phyloP scores from a whole-genome alignment of 2,113 vertebrate species.

The Perccottus glenii region DNA sequence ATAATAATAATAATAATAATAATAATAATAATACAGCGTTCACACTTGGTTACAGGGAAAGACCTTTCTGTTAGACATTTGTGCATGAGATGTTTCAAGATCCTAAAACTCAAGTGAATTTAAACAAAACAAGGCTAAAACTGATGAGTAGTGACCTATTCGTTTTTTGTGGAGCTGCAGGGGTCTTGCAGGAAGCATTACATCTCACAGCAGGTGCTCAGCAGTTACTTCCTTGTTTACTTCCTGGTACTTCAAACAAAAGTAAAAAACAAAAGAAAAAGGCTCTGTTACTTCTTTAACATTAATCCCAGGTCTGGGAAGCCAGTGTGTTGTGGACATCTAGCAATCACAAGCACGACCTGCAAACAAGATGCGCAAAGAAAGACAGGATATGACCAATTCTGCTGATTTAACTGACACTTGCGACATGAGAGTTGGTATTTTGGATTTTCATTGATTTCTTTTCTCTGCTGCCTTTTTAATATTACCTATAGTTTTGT shows the following conservation, averaged over 20 bases:
- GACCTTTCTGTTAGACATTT: background rate
- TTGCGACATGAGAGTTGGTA: no score
- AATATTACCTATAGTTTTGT: no score
- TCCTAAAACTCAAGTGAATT: slow-evolving; percentile 7
- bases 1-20: background rate
- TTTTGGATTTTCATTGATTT: no score
- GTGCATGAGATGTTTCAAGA: background rate
- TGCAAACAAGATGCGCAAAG: slow-evolving; percentile 32
- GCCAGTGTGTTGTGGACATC: slow-evolving; percentile 28
- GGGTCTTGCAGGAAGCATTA: slow-evolving; percentile 14
- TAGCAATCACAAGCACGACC: slow-evolving; percentile 79
- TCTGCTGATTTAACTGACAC: no score
- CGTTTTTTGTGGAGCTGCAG: slow-evolving; percentile 13
- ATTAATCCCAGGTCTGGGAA: slow-evolving; percentile 39
- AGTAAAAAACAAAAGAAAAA: slow-evolving; percentile 43
- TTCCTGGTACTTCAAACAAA: slow-evolving; percentile 26
- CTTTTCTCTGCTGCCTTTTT: no score
- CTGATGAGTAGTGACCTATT: background rate
- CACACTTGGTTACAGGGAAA: background rate
- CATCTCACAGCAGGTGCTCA: slow-evolving; percentile 33
- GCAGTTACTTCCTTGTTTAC: slow-evolving; percentile 32
- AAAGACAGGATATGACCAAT: background rate
- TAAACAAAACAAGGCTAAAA: slow-evolving; percentile 30
- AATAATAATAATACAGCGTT: slow-evolving; percentile 1
- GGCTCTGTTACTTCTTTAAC: slow-evolving; percentile 27